Conservation (phyloP, 1,140 invertebrate species). For the Drosophila kepulauana region DNA sequence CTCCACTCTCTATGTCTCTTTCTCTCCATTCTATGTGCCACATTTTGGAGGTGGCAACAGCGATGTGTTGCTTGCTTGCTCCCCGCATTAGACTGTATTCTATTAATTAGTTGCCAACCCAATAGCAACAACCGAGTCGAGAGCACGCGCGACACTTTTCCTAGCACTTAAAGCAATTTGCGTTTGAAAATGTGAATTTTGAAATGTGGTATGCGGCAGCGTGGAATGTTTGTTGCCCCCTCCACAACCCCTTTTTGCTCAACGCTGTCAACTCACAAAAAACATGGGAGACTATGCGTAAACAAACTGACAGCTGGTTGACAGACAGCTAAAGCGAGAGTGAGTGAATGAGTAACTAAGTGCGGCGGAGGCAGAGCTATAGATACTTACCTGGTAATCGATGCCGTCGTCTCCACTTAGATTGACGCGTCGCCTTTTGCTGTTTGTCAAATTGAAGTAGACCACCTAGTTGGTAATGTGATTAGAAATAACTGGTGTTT, state of each 20-base stretch:
- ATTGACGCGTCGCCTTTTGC: slow-evolving; percentile 6
- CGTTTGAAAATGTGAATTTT: slow-evolving; percentile 21
- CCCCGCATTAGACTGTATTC: slow-evolving; percentile 33
- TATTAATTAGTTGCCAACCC: slow-evolving; percentile 68
- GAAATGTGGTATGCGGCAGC: slow-evolving; percentile 12
- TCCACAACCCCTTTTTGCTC: too few species aligned
- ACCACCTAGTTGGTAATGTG: slow-evolving; percentile 64
- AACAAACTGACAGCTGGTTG: slow-evolving; percentile 62
- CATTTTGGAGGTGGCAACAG: slow-evolving; percentile 4
- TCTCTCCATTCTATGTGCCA: background rate
- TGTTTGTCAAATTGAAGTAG: slow-evolving; percentile 3
- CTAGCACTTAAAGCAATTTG: slow-evolving; percentile 77
- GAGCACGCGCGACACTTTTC: slow-evolving; percentile 60
- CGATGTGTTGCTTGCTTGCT: background rate
- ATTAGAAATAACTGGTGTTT: slow-evolving; percentile 52
- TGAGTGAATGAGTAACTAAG: slow-evolving; percentile 17
- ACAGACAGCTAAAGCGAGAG: background rate
- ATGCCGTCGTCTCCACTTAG: slow-evolving; percentile 39
- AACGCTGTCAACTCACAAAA: background rate
- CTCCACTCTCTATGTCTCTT: background rate
- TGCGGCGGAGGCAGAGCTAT: background rate
- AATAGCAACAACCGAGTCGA: slow-evolving; percentile 2
- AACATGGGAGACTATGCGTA: slow-evolving; percentile 44
- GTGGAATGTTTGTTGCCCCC: background rate
- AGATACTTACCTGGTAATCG: slow-evolving; percentile 56